These are phyloP conservation scores for Melanotaenia maccullochi DNA, from an alignment of 2,797 vertebrate species.

Conservation along the genomic window DNA sequence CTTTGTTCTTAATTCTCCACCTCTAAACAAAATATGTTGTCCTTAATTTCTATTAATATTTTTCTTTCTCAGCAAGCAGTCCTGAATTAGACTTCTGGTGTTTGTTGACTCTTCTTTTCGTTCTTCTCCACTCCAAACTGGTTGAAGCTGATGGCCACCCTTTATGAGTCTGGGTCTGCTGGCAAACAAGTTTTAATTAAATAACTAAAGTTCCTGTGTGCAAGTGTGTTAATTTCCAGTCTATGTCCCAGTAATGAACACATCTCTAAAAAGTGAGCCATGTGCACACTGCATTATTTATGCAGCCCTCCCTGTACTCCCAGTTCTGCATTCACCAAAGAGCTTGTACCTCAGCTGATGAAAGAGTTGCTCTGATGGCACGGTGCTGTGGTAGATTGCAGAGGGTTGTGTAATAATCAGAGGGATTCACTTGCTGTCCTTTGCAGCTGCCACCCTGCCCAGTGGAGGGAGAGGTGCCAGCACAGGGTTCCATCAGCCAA, in stretches of 20 bases:
- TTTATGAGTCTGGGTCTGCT: no score
- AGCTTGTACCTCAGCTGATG: constrained; percentile 62
- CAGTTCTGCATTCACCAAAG: constrained; percentile 50
- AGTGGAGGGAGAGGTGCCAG: constrained; percentile 60
- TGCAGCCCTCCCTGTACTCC: constrained; percentile 51
- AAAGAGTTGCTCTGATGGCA: constrained; percentile 58
- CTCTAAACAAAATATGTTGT: no score
- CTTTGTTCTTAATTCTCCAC: no score
- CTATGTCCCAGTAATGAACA: constrained; percentile 37
- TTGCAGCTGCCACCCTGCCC: constrained; percentile 70
- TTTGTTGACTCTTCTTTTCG: no score
- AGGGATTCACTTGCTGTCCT: constrained; percentile 68
- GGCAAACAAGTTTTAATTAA: not conserved
- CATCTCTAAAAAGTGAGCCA: constrained; percentile 50
- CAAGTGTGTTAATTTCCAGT: constrained; percentile 12
- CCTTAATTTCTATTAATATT: no score
- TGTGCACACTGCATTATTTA: constrained; percentile 74
- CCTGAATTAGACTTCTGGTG: no score
- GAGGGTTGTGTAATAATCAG: constrained; percentile 71
- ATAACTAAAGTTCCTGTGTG: not conserved
- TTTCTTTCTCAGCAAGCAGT: no score
- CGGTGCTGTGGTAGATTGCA: constrained; percentile 51
- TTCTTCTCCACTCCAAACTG: no score
- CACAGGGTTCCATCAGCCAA: constrained; percentile 53
- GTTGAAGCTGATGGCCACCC: no score